Base-by-base conservation (phyloP, 37 sponge, comb jelly and placozoan species). In the Chondrilla cf. caribensis region DNA sequence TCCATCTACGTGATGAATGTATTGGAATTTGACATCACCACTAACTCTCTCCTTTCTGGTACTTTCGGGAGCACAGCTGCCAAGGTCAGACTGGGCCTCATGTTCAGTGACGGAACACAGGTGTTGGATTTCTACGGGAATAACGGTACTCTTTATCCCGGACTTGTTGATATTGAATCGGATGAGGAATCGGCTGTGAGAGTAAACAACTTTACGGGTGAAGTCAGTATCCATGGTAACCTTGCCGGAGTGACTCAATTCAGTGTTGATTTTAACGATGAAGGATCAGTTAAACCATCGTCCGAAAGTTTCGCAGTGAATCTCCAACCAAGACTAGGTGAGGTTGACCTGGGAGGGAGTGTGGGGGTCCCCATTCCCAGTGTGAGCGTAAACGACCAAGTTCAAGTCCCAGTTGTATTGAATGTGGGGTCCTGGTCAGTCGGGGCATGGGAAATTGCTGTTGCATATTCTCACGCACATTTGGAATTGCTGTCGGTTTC, bases 401-500 rank as follows among this genome's bases (percentile, higher is more conserved):
- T 88, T 47, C 15, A 31, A 33, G 84, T 92, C 0, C 89, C 92
- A 15, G 77, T 92, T 8, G 17, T 79, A 15, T 40, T 92, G 18
- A 83, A 86, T 44, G 40, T 59, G 17, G 77, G 79, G 3, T 29
- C 22, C 2, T 17, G 60, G 1, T 32, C 36, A 40, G 32, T 91
- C 9, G 79, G 85, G 14, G 86, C 89, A 32, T 4, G 85, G 25
- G 92, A 92, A 58, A 58, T 92, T 24, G 89, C 64, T 36, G 70
- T 92, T 3, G 80, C 83, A 24, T 92, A 83, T 59, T 81, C 81
- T 41, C 32, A 51, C 22, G 19, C 26, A 15, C 44, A 77, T 5
- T 58, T 92, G 31, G 62, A 70, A 31, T 38, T 92, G 26, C 1
- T 42, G 0, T 70, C 79, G 5, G 86, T 88, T 17, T 22, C 64